Base-by-base conservation (phyloP, 2,113 vertebrate species). In the Scomber scombrus region DNA sequence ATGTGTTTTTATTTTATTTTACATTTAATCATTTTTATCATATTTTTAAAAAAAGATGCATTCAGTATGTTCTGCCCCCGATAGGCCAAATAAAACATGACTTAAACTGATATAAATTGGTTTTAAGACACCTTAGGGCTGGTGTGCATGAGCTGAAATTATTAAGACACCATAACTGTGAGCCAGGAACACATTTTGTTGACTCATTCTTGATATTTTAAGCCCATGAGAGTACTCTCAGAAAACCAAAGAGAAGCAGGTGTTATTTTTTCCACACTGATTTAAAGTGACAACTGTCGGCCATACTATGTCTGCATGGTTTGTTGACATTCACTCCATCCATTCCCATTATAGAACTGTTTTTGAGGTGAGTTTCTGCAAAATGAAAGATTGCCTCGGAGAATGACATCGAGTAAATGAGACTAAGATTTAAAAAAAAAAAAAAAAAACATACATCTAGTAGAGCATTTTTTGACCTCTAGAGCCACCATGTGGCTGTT, bases 401-500 rank as follows among this genome's bases (percentile, higher is more conserved):
- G 46, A 75, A 69, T 51, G 29, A 47, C 60, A 66, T 12, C 69
- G 31, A 49, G 18, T 45, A 55, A 78, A 79, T 56, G 61, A 71
- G 40, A 49, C 23, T 47, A 15, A 49, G 5, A 23, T 43, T 4
- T 16, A 34, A 60, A 34, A 3, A 34, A 0, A 4, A 31, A 16
- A 10, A 31, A 6, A 69, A 49, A 26, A 56, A 51, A n/a, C 18
- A 14, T 43, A 5, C 49, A 23, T 71, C 11, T 3, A 26, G 8
- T 7, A 13, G 8, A 50, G 68, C 50, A 95, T 95, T 86, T 83
- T 90, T 79, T 85, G 93, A 94, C 84, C 87, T 93, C 91, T 86
- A 95, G 95, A 89, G 96, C 94, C 96, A 93, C 91, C 97, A 91
- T 92, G 90, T 96, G 97, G 94, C 80, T 23, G 23, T 5, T 64